These are phyloP conservation scores for Plusia festucae DNA, from an alignment of 2,888 invertebrate genomes.

Conservation along the genomic window DNA sequence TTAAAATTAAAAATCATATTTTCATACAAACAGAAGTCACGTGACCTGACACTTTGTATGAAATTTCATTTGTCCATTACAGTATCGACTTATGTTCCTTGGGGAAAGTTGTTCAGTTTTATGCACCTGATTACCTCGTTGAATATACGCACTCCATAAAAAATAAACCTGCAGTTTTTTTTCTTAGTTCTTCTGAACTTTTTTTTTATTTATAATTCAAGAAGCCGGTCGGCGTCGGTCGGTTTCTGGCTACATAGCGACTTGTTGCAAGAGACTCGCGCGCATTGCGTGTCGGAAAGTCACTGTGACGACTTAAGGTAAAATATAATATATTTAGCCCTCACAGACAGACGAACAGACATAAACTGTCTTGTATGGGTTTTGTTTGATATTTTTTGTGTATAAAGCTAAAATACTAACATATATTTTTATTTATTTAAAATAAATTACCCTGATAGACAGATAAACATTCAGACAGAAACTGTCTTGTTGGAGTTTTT, in stretches of 20 bases:
- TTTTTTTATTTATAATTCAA: slow-evolving; percentile 33
- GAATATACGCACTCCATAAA: too few relatives aligned
- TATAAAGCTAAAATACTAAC: background rate
- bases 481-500: too few relatives aligned
- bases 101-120: too few relatives aligned
- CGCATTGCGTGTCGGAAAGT: slow-evolving; percentile 37
- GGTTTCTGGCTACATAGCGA: slow-evolving; percentile 38
- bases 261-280: slow-evolving; percentile 27
- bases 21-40: too few relatives aligned
- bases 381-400: background rate
- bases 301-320: slow-evolving; percentile 42
- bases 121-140: too few relatives aligned
- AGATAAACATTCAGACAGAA: too few relatives aligned
- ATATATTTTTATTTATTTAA: too few relatives aligned
- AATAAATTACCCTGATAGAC: too few relatives aligned
- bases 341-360: background rate
- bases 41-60: too few relatives aligned
- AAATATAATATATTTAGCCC: background rate
- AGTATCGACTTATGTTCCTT: too few relatives aligned
- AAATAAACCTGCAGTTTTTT: background rate
- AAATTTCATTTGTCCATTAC: too few relatives aligned
- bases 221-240: slow-evolving; percentile 38
- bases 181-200: background rate
- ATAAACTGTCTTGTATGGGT: background rate
- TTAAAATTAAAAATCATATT: too few relatives aligned